Base-by-base conservation (phyloP, 2,797 vertebrate species). In the Anabacerthia variegaticeps region DNA sequence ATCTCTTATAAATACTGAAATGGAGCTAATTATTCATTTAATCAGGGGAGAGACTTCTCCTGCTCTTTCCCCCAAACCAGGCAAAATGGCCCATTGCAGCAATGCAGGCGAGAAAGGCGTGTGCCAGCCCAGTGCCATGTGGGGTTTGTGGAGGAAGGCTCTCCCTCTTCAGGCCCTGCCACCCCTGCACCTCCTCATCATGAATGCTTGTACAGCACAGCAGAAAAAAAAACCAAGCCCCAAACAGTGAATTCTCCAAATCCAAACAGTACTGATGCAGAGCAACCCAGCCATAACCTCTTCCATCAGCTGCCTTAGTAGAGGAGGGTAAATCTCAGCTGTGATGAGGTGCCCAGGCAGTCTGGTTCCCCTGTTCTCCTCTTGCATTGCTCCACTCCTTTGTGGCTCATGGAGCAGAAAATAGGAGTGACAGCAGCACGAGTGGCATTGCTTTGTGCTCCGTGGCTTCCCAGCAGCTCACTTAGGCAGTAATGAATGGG, bases 1-100 rank as follows among this genome's bases (percentile, higher is more conserved):
- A 48, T 34, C 26, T 34, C 49, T 75, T 34, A 14, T 48, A 92
- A 93, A 86, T 65, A 85, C 55, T 76, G 79, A 86, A 82, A 69
- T 36, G 43, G n/a, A 67, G 43, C 14, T 84, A 68, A 67, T 84
- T 75, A 44, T 61, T 90, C 51, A 88, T 16, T 36, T 28, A 84
- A 52, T 24, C 46, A 26, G 28, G 34, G 52, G 34, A 71, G 76
- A 82, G 39, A 79, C 41, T 9, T 39, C 39, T 32, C 54, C 74
- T 44, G 32, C 52, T 89, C 43, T 23, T 93, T 84, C 32, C 34
- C 22, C 22, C 43, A 76, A 49, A 43, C 9, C 30, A 63, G 44
- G 21, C 14, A 59, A 72, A 71, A 51, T 2, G 44, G 19, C 14
- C 72, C 27, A 2, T 49, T 68, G 73, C 54, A 61, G 34, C 61